Base-by-base conservation (phyloP, 2,797 vertebrate genomes). In the Cryptoprocta ferox region DNA sequence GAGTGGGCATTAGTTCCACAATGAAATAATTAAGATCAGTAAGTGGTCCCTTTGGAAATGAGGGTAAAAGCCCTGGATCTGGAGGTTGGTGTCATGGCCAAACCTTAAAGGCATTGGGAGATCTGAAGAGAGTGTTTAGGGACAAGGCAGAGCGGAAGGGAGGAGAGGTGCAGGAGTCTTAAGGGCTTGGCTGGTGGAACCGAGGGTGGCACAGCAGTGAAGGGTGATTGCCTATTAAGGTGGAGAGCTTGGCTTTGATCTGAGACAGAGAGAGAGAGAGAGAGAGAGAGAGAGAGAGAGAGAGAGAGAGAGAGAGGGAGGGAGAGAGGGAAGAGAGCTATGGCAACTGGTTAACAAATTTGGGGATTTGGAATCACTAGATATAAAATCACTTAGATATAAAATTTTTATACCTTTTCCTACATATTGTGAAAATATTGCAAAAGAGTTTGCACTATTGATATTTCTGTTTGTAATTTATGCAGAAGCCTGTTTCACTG, bases 1-100 rank as follows among this genome's bases (percentile, higher is more conserved):
- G 48, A 96, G 18, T 65, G 83, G 15, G 3, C 14, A 70, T 75
- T 75, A 92, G 32, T n/a, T 97, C 92, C 76, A 83, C n/a, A 93
- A 48, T 94, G 71, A 84, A 88, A 66, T 42, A 35, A 56, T 61
- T 84, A 65, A 85, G 53, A 35, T 66, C n/a, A 84, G 13, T 48
- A 48, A 89, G 18, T 88, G 32, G 26, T 24, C 53, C 50, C 30
- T 66, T 91, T 91, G 73, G 37, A 76, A 93, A 81, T 78, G 21
- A 95, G 0, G 12, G 39, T 30, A 70, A 45, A 53, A 61, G 68
- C 6, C 37, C 75, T 91, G 28, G 42, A n/a, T 45, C 35, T 89
- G 78, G 94, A 76, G 42, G 59, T 75, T 80, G 11, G 26, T 32
- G 61, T 32, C 21, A 76, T 79, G 63, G 50, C n/a, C 63, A 94